Evolutionary conservation across 2,888 invertebrate species (phyloP), one percentile per base, ranked within the genome.

Genomic region (Hirtodrosophila duncani): DNA sequence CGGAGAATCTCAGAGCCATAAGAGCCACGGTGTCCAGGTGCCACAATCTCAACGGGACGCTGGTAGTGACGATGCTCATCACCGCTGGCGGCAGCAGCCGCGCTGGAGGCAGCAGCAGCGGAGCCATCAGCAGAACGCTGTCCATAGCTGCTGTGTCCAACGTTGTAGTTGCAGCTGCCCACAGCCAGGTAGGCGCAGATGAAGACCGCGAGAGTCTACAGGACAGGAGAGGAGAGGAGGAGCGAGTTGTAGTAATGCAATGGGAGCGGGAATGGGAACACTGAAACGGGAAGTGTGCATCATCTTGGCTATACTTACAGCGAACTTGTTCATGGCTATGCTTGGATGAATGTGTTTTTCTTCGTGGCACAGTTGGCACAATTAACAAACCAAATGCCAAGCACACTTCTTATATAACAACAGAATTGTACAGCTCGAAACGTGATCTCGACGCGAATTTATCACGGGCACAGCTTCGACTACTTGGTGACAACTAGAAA

Each of bases 341-440:
- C 56, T 63, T 62, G 52, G 23, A 46, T 53, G 59, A 53, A 62
- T 60, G 53, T n/a, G n/a, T n/a, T 59, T 77, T 42, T 64, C 63
- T 67, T 64, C 56, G 79, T 62, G 80, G 37, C 60, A 63, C 57
- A 66, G 75, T 79, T 79, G 59, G 62, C 75, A 70, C 78, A 72
- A 79, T 77, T 77, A 72, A 77, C 77, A 75, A 67, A 61, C 65
- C 61, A 69, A 69, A 52, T 59, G 67, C 55, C 52, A 56, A 70
- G 63, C 57, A 63, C 69, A 71, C 67, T 74, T 67, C 78, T 74
- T 79, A 67, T 82, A 71, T 82, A 81, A 68, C 68, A 64, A 75
- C 63, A 63, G 50, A 60, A 69, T 67, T 65, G 63, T 44, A 55
- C 67, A 56, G 51, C 64, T 60, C 65, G 57, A 80, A 67, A 81